Evolutionary conservation across 2,113 vertebrate genomes (phyloP).

Genomic region (Onychostruthus taczanowskii): DNA sequence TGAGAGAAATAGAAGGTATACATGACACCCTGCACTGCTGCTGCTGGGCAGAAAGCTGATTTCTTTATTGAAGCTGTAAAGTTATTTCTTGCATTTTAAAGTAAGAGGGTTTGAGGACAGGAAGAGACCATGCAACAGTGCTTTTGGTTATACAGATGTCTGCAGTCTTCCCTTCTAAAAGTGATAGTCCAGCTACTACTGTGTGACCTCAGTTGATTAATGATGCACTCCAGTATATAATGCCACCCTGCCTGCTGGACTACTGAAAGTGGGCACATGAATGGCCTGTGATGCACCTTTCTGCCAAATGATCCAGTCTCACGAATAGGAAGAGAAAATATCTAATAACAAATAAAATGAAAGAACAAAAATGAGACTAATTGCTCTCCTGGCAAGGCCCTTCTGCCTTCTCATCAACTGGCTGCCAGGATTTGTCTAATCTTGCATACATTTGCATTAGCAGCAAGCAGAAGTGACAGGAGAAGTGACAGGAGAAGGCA

Average conservation of each 20-base stretch:
- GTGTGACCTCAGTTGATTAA: neutral
- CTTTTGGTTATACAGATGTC: neutral
- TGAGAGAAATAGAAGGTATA: neutral
- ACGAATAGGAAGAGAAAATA: neutral
- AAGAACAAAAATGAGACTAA: constrained; percentile 26
- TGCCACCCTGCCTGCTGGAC: neutral
- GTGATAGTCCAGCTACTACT: neutral
- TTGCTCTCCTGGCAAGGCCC: neutral
- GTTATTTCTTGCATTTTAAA: neutral
- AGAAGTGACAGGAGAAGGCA: neutral
- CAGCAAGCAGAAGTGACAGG: neutral
- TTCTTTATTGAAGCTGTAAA: neutral
- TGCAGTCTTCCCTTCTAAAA: neutral
- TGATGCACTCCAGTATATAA: neutral
- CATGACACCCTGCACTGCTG: neutral
- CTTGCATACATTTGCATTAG: constrained; percentile 45
- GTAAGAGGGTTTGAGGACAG: neutral
- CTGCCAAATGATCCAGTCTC: neutral
- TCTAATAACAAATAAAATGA: neutral
- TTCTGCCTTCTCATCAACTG: neutral
- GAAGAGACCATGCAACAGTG: neutral
- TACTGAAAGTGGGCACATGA: neutral
- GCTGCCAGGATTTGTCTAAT: constrained; percentile 36
- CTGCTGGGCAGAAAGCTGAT: neutral
- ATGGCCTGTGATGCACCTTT: neutral